phyloP scores from a whole-genome alignment of 2,797 vertebrate species.

The Carcharodon carcharias region DNA sequence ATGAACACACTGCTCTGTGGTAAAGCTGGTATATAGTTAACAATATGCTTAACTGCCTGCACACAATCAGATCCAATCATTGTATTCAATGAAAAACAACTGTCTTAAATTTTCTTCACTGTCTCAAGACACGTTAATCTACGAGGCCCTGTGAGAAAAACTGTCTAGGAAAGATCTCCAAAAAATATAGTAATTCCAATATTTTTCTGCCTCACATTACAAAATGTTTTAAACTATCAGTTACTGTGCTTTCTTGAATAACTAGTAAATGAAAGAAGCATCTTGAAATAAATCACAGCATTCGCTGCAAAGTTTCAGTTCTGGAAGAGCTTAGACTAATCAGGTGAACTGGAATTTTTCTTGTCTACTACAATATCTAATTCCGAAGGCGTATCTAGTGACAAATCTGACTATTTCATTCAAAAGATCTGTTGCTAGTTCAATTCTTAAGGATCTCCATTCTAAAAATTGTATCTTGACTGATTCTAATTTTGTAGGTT shows the following conservation, averaged over 20 bases:
- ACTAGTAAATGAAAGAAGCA: neutral
- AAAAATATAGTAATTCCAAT: neutral
- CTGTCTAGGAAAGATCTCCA: neutral
- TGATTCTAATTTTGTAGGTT: neutral
- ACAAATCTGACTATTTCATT: neutral
- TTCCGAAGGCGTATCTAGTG: neutral
- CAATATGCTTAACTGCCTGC: neutral
- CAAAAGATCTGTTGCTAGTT: neutral
- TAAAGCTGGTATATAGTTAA: neutral
- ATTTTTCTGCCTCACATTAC: neutral
- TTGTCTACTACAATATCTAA: neutral
- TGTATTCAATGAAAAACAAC: neutral
- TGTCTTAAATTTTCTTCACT: neutral
- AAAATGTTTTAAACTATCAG: neutral
- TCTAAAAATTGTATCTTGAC: neutral
- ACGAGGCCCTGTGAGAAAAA: neutral
- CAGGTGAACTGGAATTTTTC: neutral
- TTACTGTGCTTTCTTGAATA: neutral
- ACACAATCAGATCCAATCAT: neutral
- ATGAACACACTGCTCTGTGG: neutral
- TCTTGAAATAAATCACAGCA: neutral
- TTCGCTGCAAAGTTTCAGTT: neutral
- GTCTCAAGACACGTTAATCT: neutral
- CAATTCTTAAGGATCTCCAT: neutral
- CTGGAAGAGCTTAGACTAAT: neutral